Conservation (phyloP, 2,797 vertebrate species). For the Allobates femoralis region DNA sequence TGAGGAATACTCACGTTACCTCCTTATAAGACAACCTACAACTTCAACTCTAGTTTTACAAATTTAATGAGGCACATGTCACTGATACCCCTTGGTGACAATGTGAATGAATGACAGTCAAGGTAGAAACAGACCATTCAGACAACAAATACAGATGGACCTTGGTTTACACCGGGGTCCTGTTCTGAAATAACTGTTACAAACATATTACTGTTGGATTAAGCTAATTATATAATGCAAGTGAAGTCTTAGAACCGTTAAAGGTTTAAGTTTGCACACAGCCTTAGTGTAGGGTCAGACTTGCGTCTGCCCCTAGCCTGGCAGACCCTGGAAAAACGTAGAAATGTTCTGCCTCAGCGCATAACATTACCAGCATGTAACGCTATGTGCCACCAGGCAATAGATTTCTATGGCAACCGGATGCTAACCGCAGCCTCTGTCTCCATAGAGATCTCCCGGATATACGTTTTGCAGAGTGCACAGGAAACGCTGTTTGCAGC, state of each 20-base stretch:
- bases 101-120: constrained; percentile 13
- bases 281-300: too few species aligned
- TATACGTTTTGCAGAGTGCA: too few species aligned
- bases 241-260: not conserved
- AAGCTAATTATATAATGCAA: not conserved
- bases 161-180: not conserved
- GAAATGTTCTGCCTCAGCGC: too few species aligned
- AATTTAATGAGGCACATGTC: constrained; percentile 4
- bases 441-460: too few species aligned
- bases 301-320: too few species aligned
- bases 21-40: not conserved
- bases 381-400: too few species aligned
- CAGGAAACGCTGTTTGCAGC: too few species aligned
- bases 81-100: not conserved
- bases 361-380: too few species aligned
- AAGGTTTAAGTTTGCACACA: too few species aligned
- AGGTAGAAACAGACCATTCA: not conserved
- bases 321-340: too few species aligned
- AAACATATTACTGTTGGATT: not conserved
- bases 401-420: too few species aligned
- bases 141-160: not conserved
- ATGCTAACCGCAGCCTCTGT: too few species aligned
- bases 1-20: not conserved
- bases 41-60: constrained; percentile 15
- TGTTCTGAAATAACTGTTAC: not conserved